Conservation (phyloP, 2,113 vertebrate species). For the rat (Rattus norvegicus) region DNA sequence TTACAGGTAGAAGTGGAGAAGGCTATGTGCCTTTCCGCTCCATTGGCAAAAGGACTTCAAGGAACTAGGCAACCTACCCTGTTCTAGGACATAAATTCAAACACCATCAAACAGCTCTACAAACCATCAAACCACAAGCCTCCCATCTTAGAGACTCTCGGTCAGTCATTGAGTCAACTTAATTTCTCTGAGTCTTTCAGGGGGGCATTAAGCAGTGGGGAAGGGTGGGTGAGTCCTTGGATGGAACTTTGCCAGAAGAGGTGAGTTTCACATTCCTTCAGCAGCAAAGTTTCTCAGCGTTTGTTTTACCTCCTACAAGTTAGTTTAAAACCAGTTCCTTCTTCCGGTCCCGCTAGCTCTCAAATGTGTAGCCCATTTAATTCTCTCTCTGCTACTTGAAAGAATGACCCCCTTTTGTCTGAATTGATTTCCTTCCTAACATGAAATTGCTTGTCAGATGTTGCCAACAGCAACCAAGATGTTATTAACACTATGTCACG, state of each 20-base stretch:
- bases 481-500: slow-evolving; percentile 25
- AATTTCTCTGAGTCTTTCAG: not conserved
- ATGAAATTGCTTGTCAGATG: not conserved
- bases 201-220: not conserved
- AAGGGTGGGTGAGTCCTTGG: not conserved
- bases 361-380: not conserved
- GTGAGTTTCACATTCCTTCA: not conserved
- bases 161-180: not conserved
- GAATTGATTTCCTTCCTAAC: slow-evolving; percentile 30
- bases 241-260: not conserved
- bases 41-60: slow-evolving; percentile 5
- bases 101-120: not conserved
- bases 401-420: not conserved
- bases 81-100: not conserved
- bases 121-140: not conserved
- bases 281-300: not conserved
- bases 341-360: not conserved
- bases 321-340: not conserved
- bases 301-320: not conserved
- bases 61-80: not conserved
- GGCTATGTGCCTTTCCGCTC: not conserved
- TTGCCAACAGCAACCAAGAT: slow-evolving; percentile 26
- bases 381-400: not conserved
- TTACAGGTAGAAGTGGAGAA: not conserved
- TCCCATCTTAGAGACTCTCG: not conserved